These are phyloP conservation scores for Trichogramma evanescens DNA, from an alignment of 2,888 invertebrate species.

Conservation along the genomic window DNA sequence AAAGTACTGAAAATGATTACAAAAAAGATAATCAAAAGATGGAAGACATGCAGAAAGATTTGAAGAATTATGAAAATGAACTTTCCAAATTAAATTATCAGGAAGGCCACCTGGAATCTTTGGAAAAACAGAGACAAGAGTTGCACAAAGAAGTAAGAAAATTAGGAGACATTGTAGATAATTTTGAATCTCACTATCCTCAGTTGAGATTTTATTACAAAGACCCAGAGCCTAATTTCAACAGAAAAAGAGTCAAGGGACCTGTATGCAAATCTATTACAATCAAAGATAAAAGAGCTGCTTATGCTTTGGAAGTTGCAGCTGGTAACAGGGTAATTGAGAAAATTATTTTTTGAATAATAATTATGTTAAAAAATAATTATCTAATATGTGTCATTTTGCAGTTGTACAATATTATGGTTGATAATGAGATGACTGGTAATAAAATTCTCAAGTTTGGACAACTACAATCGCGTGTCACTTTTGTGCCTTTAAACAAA, in stretches of 20 bases:
- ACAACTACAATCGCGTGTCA: conserved; percentile 70
- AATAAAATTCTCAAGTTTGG: conserved; percentile 80
- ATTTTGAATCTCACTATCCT: conserved; percentile 54
- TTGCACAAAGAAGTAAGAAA: conserved; percentile 54
- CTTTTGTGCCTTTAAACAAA: conserved; percentile 87
- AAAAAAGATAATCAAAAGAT: conserved; percentile 58
- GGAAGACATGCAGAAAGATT: conserved; percentile 53
- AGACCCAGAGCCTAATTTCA: conserved; percentile 71
- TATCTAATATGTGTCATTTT: conserved; percentile 26
- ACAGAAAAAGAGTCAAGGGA: conserved; percentile 63
- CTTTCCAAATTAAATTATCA: conserved; percentile 55
- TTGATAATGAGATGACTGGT: conserved; percentile 77
- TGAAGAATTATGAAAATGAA: conserved; percentile 53
- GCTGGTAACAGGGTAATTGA: conserved; percentile 73
- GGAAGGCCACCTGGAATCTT: conserved; percentile 54
- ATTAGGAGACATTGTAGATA: conserved; percentile 54
- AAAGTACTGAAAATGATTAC: conserved; percentile 61
- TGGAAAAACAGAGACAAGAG: conserved; percentile 50
- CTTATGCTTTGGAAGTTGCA: conserved; percentile 76
- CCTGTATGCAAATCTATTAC: conserved; percentile 73
- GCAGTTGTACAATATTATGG: conserved; percentile 84
- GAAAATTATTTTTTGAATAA: neutral
- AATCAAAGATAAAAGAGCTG: conserved; percentile 62
- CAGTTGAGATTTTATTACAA: conserved; percentile 64
- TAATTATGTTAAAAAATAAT: conserved; percentile 1